Evolutionary conservation across 2,888 invertebrate genomes (phyloP), one percentile per base, ranked within the genome.

Genomic region (Orthosia cruda): DNA sequence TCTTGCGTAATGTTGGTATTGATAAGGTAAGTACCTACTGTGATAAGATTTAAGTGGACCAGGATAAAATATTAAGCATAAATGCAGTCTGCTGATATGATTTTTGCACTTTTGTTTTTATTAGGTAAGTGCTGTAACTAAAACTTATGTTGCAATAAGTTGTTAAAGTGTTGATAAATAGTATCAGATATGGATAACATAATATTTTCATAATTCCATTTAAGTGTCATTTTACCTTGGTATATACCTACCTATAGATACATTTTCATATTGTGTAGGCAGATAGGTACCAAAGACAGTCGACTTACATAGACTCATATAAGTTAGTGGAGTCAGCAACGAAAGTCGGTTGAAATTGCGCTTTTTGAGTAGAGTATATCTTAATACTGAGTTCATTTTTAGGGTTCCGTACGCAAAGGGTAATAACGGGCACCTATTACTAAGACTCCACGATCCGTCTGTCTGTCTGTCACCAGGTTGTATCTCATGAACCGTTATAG

Each of bases 101-200:
- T 20, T 63, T 5, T 23, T 74, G 40, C 15, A 54, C 47, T 72
- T 62, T 55, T 11, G n/a, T 57, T 45, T 57, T 50, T 23, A 45
- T 45, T 74, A 23, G 16, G 26, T 61, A 23, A n/a, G 26, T 61
- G 52, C 18, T n/a, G 5, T 5, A 40, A 18, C 16, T 9, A 40
- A 40, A 40, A 40, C 40, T 40, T 13, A 40, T 50, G 2, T 71
- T 71, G 47, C 62, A 20, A 54, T 71, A 59, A 61, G 20, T 71
- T 54, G 20, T 32, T 20, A 49, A 1, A 40, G 40, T 40, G 40
- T 40, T 40, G 9, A 61, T 47, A 32, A 52, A 18, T 40, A 20
- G 9, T 49, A 50, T 72, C 12, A 54, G 20, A 54, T 47, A 73
- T 12, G 54, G 15, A 4, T 11, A 52, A n/a, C 15, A 16, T 50